phyloP scores from a whole-genome alignment of 2,888 invertebrate species.

The Polydrusus tereticollis region DNA sequence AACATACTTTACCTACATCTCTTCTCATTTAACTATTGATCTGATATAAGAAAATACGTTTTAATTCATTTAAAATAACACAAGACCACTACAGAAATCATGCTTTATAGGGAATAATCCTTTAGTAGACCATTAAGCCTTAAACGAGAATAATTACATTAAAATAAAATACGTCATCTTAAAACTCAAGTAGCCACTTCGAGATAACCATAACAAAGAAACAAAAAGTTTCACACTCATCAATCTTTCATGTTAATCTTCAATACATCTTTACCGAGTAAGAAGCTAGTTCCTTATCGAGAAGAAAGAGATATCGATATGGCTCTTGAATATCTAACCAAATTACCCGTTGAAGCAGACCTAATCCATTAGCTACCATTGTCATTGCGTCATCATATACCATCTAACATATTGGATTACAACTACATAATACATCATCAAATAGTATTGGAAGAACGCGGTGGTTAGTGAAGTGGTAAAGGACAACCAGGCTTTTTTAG shows the following conservation, averaged over 20 bases:
- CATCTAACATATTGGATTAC: conserved; percentile 46
- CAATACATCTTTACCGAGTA: conserved; percentile 37
- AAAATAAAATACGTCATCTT: conserved; percentile 16
- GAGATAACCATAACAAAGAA: conserved; percentile 14
- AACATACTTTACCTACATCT: too few relatives aligned
- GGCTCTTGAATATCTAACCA: conserved; percentile 50
- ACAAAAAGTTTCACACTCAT: conserved; percentile 42
- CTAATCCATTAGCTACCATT: conserved; percentile 55
- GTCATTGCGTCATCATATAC: conserved; percentile 53
- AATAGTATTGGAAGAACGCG: conserved; percentile 46
- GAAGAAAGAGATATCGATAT: conserved; percentile 49
- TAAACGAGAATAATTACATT: background rate
- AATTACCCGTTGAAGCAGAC: conserved; percentile 50
- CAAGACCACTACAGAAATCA: too few relatives aligned
- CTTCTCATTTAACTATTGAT: too few relatives aligned
- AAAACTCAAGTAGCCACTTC: conserved; percentile 31
- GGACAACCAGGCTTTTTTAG: conserved; percentile 21
- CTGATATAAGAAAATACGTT: too few relatives aligned
- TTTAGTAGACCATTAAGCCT: background rate
- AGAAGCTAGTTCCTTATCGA: conserved; percentile 35
- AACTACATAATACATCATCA: conserved; percentile 49
- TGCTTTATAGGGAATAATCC: too few relatives aligned
- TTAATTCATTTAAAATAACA: too few relatives aligned
- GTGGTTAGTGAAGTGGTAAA: conserved; percentile 23
- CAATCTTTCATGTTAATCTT: conserved; percentile 44